A percentile compares a stretch with the other conserved stretches of the same genome.
Evolutionary conservation across 37 sponge, comb jelly and placozoan species (phyloP).

Genomic region (Ephydatia muelleri): DNA sequence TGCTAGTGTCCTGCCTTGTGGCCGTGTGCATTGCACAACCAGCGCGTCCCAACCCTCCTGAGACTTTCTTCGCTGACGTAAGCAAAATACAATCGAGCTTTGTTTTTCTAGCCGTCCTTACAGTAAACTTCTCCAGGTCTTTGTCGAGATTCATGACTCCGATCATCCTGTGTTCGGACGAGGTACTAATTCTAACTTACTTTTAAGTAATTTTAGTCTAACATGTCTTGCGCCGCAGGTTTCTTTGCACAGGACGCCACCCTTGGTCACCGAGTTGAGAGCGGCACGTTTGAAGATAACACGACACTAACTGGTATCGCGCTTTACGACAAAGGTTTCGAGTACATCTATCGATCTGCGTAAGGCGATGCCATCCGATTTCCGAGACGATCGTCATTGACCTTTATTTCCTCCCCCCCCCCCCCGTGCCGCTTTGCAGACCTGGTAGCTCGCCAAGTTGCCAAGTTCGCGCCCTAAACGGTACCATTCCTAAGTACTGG

Average conservation of each 20-base stretch:
- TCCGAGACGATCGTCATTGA: neutral
- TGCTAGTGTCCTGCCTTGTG: neutral
- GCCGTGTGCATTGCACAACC: conserved; percentile 5
- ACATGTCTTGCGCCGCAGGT: neutral
- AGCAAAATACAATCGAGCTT: neutral
- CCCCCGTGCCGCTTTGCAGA: no score
- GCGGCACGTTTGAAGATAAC: neutral
- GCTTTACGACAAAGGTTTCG: neutral
- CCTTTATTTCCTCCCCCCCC: neutral
- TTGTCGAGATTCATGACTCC: neutral
- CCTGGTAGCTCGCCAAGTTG: neutral
- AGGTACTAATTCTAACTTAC: no score
- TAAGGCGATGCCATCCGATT: neutral
- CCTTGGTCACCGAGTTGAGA: neutral
- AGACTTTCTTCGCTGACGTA: conserved; percentile 6
- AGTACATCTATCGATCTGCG: neutral
- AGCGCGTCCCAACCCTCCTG: neutral
- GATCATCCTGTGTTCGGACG: neutral
- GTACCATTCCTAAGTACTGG: conserved; percentile 11
- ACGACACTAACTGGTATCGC: neutral
- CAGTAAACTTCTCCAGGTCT: neutral
- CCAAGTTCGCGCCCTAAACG: neutral
- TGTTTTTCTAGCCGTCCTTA: no score
- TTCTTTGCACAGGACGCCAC: neutral
- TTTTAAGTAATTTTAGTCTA: no score